Evolutionary conservation across 2,797 vertebrate genomes (phyloP), one percentile per base, ranked within the genome.

Genomic region (Pipistrellus pipistrellus): DNA sequence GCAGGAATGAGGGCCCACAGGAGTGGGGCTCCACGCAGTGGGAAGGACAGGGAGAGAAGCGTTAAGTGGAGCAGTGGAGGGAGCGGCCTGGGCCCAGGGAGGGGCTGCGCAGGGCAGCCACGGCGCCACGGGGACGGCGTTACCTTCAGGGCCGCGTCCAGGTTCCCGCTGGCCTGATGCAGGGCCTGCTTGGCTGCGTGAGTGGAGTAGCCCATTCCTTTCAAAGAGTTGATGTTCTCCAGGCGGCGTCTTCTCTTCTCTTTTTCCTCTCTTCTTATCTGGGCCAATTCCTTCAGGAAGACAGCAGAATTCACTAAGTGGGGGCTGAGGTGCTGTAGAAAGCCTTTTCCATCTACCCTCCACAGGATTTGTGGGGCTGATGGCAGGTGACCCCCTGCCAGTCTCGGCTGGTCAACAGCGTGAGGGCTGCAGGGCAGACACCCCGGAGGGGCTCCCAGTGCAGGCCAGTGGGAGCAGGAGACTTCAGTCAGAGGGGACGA

Each of bases 121-220:
- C 27, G 57, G 25, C 25, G 11, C 25, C 25, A 14, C 2, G 10
- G 59, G 27, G 13, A 27, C 25, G 27, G 11, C 4, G 0, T 87
- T 72, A 99, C 99, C 85, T 96, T 97, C 59, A 98, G 98, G 8
- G 99, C 99, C 55, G 51, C 96, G 68, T 99, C 98, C 95, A 99
- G 91, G 82, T 99, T 97, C 93, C 99, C 99, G 0, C 97, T 62
- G 0, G 99, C 98, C 8, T 98, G 98, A 6, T 98, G 98, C 38
- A 99, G 99, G 0, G 99, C 99, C 64, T 98, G 91, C 64, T 98
- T 98, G 0, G 99, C 99, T 0, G 99, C 99, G 17, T 97, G 98
- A 55, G 98, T 96, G 1, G 98, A 98, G 95, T 97, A 99, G 20
- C 99, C 99, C 97, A 99, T 98, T 38, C 98, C 98, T 2, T 97